phyloP scores from a whole-genome alignment of 2,797 vertebrate species.

The Micromesistius poutassou region DNA sequence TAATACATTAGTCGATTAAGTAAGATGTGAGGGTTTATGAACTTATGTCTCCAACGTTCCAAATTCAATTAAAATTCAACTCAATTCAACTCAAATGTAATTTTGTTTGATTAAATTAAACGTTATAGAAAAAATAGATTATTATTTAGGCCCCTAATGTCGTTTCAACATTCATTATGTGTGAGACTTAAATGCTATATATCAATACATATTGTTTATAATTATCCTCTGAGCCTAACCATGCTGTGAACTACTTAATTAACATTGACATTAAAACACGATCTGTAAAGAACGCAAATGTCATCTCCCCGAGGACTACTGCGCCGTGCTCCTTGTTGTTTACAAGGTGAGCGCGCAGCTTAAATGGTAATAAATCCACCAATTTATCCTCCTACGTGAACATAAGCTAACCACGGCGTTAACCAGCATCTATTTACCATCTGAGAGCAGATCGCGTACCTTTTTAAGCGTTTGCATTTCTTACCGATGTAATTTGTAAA shows the following conservation, averaged over 20 bases:
- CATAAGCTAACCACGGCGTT: neutral
- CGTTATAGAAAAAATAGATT: neutral
- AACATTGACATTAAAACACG: neutral
- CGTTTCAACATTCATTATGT: neutral
- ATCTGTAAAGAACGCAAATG: neutral
- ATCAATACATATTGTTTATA: neutral
- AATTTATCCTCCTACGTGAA: neutral
- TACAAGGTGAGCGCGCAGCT: neutral
- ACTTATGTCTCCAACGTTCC: neutral
- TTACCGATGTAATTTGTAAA: neutral
- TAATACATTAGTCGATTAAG: too few species aligned
- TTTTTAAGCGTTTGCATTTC: neutral
- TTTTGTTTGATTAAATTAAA: neutral
- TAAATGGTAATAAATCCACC: neutral
- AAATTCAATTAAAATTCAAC: neutral
- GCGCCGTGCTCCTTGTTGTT: neutral
- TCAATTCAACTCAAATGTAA: neutral
- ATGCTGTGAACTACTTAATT: neutral
- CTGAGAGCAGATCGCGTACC: neutral
- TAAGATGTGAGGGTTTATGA: neutral
- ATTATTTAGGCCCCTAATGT: neutral
- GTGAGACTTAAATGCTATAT: neutral
- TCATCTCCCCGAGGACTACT: neutral
- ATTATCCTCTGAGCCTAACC: neutral
- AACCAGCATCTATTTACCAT: constrained; percentile 1